Evolutionary conservation across 2,113 vertebrate species (phyloP).

Genomic region (Micromys minutus): DNA sequence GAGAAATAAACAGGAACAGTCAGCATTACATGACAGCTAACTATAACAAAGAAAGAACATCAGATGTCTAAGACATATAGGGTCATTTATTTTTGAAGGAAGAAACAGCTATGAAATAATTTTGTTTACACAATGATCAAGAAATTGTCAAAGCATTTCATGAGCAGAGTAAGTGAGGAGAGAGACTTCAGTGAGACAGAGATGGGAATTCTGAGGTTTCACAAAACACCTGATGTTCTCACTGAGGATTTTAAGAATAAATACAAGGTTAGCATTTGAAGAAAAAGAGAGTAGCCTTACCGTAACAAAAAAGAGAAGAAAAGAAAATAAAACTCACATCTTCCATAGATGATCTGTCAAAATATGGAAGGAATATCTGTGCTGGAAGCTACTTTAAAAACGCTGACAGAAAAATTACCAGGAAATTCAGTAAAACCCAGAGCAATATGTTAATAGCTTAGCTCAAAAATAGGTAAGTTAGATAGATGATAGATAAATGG

Average conservation of each 20-base stretch:
- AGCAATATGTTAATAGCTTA: not conserved
- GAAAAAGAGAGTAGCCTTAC: not conserved
- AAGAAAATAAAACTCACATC: not conserved
- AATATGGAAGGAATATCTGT: not conserved
- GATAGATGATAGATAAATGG: not conserved
- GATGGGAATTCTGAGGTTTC: not conserved
- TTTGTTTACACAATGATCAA: not conserved
- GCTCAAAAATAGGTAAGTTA: not conserved
- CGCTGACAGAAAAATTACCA: not conserved
- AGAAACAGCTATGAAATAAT: not conserved
- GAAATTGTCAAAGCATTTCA: not conserved
- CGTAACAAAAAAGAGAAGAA: not conserved
- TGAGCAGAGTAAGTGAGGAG: not conserved
- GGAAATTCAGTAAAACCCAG: not conserved
- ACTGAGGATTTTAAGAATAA: not conserved
- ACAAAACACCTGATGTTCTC: not conserved
- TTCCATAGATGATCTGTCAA: not conserved
- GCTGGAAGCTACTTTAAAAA: not conserved
- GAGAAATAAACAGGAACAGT: not conserved
- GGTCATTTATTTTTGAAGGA: not conserved
- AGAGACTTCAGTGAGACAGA: not conserved
- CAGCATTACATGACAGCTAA: not conserved
- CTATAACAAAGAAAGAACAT: slow-evolving; percentile 1
- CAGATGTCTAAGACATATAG: not conserved
- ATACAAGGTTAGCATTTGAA: not conserved